Evolutionary conservation across 2,113 vertebrate genomes (phyloP).

Genomic region (Hiodon alosoides): DNA sequence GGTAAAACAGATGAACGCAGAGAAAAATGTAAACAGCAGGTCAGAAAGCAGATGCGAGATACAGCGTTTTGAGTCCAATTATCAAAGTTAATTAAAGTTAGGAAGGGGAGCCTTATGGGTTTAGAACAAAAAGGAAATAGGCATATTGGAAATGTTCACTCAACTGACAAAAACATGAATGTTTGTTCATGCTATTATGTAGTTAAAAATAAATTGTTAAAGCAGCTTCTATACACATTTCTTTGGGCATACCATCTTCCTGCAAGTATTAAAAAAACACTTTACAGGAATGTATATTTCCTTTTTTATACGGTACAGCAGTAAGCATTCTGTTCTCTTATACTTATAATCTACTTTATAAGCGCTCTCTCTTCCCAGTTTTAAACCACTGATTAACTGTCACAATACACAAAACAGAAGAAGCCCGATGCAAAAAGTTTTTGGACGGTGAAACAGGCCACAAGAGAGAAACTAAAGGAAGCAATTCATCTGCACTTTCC

Average conservation of each 20-base stretch:
- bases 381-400: conserved; percentile 18
- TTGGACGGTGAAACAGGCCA: conserved; percentile 6
- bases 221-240: no score
- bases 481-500: conserved; percentile 14
- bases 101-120: neutral
- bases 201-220: no score
- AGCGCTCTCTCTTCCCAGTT: conserved; percentile 10
- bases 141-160: no score
- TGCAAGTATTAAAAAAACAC: neutral
- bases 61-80: neutral
- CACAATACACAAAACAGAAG: conserved; percentile 22
- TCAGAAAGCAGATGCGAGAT: conserved; percentile 8
- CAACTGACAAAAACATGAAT: no score
- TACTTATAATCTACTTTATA: conserved; percentile 13
- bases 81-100: neutral
- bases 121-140: neutral
- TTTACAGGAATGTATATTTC: no score
- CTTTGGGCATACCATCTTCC: neutral
- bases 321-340: conserved; percentile 6
- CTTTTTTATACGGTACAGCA: no score
- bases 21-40: conserved; percentile 11
- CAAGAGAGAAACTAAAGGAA: conserved; percentile 10
- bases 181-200: no score
- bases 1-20: neutral
- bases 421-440: conserved; percentile 29